phyloP scores from a whole-genome alignment of 30 jellyfish, hydroid and myxozoan genomes.

The Hydra vulgaris region DNA sequence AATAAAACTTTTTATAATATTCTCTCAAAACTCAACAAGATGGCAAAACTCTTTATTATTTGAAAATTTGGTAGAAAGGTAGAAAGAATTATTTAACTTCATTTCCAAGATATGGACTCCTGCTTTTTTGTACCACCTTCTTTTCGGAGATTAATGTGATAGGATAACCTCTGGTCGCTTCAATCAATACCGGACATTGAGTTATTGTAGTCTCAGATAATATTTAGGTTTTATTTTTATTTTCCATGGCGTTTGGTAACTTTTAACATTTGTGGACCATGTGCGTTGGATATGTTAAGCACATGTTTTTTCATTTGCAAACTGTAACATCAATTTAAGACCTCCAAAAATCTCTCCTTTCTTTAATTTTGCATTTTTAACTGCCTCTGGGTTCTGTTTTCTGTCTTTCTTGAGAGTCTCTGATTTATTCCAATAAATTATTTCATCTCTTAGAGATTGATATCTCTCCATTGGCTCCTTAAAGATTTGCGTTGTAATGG shows the following conservation, averaged over 20 bases:
- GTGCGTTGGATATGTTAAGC: too few species aligned
- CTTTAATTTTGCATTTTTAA: too few species aligned
- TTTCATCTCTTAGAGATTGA: too few species aligned
- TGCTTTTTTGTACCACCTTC: constrained; percentile 17
- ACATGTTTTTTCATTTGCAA: too few species aligned
- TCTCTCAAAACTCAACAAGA: constrained; percentile 13
- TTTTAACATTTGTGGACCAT: background rate
- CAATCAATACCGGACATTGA: constrained; percentile 7
- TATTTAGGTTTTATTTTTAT: background rate
- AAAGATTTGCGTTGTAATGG: too few species aligned
- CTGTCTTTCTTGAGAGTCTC: too few species aligned
- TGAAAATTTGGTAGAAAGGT: constrained; percentile 10
- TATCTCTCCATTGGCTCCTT: too few species aligned
- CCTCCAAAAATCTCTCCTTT: too few species aligned
- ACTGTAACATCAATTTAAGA: too few species aligned
- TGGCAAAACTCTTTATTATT: constrained; percentile 7
- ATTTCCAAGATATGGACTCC: constrained; percentile 19
- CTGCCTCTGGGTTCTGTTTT: too few species aligned
- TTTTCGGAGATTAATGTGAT: background rate
- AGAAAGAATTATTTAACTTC: constrained; percentile 6
- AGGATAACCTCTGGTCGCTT: constrained; percentile 5
- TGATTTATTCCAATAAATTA: too few species aligned
- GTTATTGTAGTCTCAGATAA: constrained; percentile 7
- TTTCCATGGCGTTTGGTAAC: constrained; percentile 12
- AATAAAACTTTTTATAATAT: background rate